These are phyloP conservation scores for Entelurus aequoreus DNA, from an alignment of 2,113 vertebrate genomes.

Conservation along the genomic window DNA sequence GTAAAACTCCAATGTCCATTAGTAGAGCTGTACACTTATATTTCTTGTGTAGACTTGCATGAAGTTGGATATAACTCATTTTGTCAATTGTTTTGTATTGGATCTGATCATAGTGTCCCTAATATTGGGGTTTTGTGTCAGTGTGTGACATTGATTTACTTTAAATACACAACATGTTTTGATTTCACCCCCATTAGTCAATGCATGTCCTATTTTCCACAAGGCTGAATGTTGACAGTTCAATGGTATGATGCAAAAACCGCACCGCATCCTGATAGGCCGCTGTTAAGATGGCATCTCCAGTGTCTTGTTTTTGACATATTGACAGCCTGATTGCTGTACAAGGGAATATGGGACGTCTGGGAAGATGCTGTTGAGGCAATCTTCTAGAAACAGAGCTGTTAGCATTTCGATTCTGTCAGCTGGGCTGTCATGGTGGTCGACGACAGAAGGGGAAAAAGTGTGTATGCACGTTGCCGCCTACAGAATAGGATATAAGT, in stretches of 20 bases:
- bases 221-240: constrained; percentile 4
- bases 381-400: constrained; percentile 26
- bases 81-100: no score
- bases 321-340: constrained; percentile 47
- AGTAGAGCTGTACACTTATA: no score
- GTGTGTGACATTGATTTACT: no score
- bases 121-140: no score
- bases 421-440: constrained; percentile 21
- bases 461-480: constrained; percentile 11
- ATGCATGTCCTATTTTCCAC: constrained; percentile 6
- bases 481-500: neutral
- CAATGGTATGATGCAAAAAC: constrained; percentile 35
- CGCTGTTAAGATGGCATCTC: constrained; percentile 11
- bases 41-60: no score
- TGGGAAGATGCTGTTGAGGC: constrained; percentile 27
- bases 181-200: neutral
- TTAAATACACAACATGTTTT: neutral
- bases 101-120: no score
- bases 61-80: no score
- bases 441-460: constrained; percentile 3
- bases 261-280: constrained; percentile 14
- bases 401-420: constrained; percentile 23
- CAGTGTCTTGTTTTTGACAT: constrained; percentile 14
- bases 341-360: constrained; percentile 20
- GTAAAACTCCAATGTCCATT: no score